Conservation (phyloP, 2,113 vertebrate species). For the Plotosus lineatus region DNA sequence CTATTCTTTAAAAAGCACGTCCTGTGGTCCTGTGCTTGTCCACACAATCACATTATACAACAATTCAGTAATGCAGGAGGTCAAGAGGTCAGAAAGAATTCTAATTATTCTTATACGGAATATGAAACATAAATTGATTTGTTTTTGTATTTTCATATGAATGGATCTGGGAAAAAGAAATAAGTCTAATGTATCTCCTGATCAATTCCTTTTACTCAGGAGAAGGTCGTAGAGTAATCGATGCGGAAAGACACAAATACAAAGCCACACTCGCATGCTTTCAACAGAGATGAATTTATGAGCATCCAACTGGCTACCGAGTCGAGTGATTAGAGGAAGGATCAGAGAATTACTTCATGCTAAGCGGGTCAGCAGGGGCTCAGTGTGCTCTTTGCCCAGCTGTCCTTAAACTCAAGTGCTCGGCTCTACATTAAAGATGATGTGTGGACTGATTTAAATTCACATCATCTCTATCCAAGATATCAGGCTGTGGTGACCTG, state of each 20-base stretch:
- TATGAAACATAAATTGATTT: slow-evolving; percentile 4
- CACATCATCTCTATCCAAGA: too few relatives aligned
- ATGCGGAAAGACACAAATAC: background rate
- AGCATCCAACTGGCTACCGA: slow-evolving; percentile 9
- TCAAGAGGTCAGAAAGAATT: background rate
- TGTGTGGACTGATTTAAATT: background rate
- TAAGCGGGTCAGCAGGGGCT: slow-evolving; percentile 28
- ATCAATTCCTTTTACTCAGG: background rate
- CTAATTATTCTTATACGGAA: background rate
- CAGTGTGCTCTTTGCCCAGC: slow-evolving; percentile 26
- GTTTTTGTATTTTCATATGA: slow-evolving; percentile 14
- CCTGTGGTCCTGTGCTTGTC: too few relatives aligned
- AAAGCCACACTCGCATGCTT: background rate
- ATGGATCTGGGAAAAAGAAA: slow-evolving; percentile 2
- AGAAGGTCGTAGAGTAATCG: background rate
- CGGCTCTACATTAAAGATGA: background rate
- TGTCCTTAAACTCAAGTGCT: slow-evolving; percentile 22
- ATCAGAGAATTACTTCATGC: slow-evolving; percentile 38
- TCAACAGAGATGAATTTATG: slow-evolving; percentile 8
- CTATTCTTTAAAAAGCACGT: background rate
- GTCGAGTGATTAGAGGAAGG: slow-evolving; percentile 19
- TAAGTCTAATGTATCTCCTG: slow-evolving; percentile 1
- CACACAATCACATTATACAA: background rate
- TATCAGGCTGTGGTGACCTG: too few relatives aligned
- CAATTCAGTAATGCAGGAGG: slow-evolving; percentile 3